Base-by-base conservation (phyloP, 2,113 vertebrate species). In the Perca flavescens region DNA sequence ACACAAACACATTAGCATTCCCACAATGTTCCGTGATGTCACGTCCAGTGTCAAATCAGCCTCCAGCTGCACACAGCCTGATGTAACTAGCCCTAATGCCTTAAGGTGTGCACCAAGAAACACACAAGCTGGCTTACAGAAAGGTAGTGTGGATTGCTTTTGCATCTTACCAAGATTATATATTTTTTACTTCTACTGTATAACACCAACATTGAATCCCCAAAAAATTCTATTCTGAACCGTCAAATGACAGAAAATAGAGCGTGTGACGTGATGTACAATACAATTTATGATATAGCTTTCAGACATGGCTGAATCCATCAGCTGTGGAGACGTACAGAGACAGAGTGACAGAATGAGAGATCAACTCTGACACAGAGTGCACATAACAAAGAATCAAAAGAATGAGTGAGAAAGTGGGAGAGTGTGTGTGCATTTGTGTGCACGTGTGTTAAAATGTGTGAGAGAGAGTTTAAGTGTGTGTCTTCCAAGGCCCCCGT, bases 301-400 rank as follows among this genome's bases (percentile, higher is more conserved):
- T 87, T 92, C 85, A 91, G 80, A 88, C 47, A 47, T 80, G 84
- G 89, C 72, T 75, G 82, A 91, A 84, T 89, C 81, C 74, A 89
- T 90, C 88, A 89, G 77, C 25, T 88, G 80, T 72, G 60, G 80
- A 88, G 56, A 79, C 9, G 53, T 58, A 64, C 52, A 81, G 70
- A 84, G 81, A 86, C 53, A 66, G 86, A 93, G 56, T 87, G 92
- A 91, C 91, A 90, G 89, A 82, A 80, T 71, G 82, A 91, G 77
- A 91, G 91, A 93, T 93, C 85, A 83, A 84, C 64, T 85, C 73
- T 91, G 93, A 93, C 91, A 93, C 77, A 88, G 85, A 93, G 92
- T 92, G 92, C 91, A 93, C 79, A 89, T 73, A 90, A 86, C 82
- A 91, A 91, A 89, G 78, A 92, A 91, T 91, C 88, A 92, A 94